Evolutionary conservation across 2,888 invertebrate species (phyloP), one percentile per base, ranked within the genome.

Genomic region (Heteropelma amictum): DNA sequence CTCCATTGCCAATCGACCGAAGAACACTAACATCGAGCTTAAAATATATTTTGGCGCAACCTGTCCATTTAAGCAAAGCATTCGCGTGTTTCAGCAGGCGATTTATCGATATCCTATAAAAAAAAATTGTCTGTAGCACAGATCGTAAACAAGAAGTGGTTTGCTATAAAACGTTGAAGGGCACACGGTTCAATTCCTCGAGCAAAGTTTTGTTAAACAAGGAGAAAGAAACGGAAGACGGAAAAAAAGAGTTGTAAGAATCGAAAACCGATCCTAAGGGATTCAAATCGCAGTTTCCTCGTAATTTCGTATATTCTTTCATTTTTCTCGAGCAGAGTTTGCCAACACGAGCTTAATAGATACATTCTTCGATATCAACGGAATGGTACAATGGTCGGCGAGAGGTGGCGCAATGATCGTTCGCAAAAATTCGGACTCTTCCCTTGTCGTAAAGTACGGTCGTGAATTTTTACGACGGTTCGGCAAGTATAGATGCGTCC

Each of bases 31-130:
- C n/a, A n/a, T n/a, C n/a, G n/a, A n/a, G n/a, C n/a, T n/a, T n/a
- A n/a, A n/a, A n/a, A n/a, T n/a, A n/a, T n/a, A 49, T 28, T 14
- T 51, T 30, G 51, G 17, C 14, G 26, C 1, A 30, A 28, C 30
- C 8, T 28, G 28, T 12, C 26, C 14, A 30, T 8, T 7, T 17
- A 3, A 2, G 10, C 5, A 4, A 7, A n/a, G 17, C 19, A 10
- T 28, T 30, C 10, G 51, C 1, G 7, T 3, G 19, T 45, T 60
- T 40, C 68, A 42, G 17, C 58, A 40, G 70, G 70, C 80, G 78
- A 82, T 77, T 80, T 82, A 80, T 81, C 78, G 80, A 82, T 78
- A 77, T 60, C 77, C 78, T 79, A 76, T 81, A 79, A 80, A 80
- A 80, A 68, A 73, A 63, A 33, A 33, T 65, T 70, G 61, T 72